phyloP scores from a whole-genome alignment of 2,888 invertebrate genomes.

The Rambutsinella grinnellia region DNA sequence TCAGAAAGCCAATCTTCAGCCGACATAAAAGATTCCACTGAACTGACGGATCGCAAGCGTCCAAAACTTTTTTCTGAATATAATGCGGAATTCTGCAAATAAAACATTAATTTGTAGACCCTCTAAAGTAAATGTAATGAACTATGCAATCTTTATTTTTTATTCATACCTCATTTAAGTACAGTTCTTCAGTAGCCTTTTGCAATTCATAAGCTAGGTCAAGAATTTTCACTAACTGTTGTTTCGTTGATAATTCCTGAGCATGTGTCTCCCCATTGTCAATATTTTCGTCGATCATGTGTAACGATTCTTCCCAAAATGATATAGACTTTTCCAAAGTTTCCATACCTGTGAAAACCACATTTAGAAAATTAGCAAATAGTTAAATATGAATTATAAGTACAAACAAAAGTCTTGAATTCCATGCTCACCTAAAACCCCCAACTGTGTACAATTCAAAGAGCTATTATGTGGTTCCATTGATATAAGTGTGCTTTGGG shows the following conservation, averaged over 20 bases:
- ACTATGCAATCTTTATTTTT: not conserved
- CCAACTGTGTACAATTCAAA: constrained; percentile 60
- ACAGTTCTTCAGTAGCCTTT: constrained; percentile 88
- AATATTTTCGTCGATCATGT: constrained; percentile 84
- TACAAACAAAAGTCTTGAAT: no score
- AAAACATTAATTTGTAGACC: not conserved
- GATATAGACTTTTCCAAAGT: constrained; percentile 91
- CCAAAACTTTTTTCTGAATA: constrained; percentile 67
- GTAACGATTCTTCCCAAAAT: constrained; percentile 95
- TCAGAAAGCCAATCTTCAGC: constrained; percentile 87
- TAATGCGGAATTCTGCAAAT: constrained; percentile 59
- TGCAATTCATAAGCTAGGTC: constrained; percentile 88
- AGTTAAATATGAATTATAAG: not conserved
- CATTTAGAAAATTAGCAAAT: not conserved
- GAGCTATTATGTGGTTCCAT: constrained; percentile 42
- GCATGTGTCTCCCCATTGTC: constrained; percentile 77
- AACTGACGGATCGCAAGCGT: constrained; percentile 78
- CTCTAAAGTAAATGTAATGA: not conserved
- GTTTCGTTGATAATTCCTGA: constrained; percentile 43
- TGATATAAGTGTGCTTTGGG: constrained; percentile 61
- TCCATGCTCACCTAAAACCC: constrained; percentile 56
- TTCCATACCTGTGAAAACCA: constrained; percentile 81
- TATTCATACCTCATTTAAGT: constrained; percentile 77
- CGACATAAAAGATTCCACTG: constrained; percentile 95
- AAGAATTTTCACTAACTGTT: constrained; percentile 78